A percentile compares a stretch with the other conserved stretches of the same genome.
Conservation (phyloP, 2,797 vertebrate species). For the Chanos chanos region DNA sequence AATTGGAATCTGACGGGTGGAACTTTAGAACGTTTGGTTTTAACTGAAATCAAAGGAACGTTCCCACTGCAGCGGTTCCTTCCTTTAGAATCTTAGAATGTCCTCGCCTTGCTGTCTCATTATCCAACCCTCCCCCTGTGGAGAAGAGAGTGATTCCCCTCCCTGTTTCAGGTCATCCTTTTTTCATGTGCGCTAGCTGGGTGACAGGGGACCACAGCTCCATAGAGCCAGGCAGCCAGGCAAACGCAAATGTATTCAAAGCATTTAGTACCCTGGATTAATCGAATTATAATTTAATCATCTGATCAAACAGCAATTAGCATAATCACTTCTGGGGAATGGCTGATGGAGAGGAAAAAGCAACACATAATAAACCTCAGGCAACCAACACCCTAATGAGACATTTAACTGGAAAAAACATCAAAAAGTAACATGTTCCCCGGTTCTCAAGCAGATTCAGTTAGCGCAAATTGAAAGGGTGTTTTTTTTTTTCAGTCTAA, state of each 20-base stretch:
- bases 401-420: constrained; percentile 63
- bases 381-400: constrained; percentile 69
- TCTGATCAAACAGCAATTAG: constrained; percentile 94
- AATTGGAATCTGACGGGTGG: no score
- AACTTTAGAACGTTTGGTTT: no score
- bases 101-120: constrained; percentile 6
- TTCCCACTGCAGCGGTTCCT: constrained; percentile 43
- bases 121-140: constrained; percentile 36
- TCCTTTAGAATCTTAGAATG: constrained; percentile 33
- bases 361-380: constrained; percentile 73
- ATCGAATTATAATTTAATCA: constrained; percentile 92
- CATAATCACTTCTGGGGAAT: constrained; percentile 87
- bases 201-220: constrained; percentile 48
- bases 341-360: constrained; percentile 74
- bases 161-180: constrained; percentile 11
- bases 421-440: constrained; percentile 63
- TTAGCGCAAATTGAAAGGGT: constrained; percentile 46
- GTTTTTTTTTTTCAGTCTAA: constrained; percentile 50
- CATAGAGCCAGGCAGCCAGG: constrained; percentile 68
- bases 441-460: constrained; percentile 44
- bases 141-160: constrained; percentile 40
- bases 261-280: constrained; percentile 81
- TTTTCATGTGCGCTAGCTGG: constrained; percentile 44
- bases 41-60: no score
- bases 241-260: constrained; percentile 79